These are phyloP conservation scores for Henricia sp. DNA, from an alignment of 53 echinoderm and acorn worm genomes.

Conservation along the genomic window DNA sequence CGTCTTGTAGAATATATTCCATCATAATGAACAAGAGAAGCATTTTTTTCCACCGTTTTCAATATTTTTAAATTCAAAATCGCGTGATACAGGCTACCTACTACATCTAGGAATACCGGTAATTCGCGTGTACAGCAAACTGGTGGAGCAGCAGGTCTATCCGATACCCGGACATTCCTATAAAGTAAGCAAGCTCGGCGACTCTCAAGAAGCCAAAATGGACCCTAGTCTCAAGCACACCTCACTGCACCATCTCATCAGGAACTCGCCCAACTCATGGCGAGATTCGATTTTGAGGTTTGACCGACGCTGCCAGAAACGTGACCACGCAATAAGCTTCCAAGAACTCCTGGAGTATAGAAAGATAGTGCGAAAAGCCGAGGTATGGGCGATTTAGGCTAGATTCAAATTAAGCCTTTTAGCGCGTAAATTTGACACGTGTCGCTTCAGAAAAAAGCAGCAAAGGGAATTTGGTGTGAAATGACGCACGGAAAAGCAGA, in stretches of 20 bases:
- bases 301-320: background rate
- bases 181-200: background rate
- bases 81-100: constrained; percentile 48
- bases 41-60: background rate
- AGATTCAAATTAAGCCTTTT: too few species aligned
- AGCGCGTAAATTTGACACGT: too few species aligned
- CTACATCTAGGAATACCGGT: constrained; percentile 37
- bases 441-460: too few species aligned
- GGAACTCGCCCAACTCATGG: background rate
- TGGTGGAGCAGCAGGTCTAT: constrained; percentile 64
- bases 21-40: too few species aligned
- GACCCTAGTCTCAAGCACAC: constrained; percentile 18
- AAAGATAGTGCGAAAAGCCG: background rate
- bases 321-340: background rate
- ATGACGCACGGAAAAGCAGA: too few species aligned
- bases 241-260: constrained; percentile 63
- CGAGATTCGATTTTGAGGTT: background rate
- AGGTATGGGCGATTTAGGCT: too few species aligned
- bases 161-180: constrained; percentile 48
- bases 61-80: background rate
- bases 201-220: constrained; percentile 42
- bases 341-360: background rate
- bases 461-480: too few species aligned
- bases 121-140: constrained; percentile 76
- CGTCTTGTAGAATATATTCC: too few species aligned